Base-by-base conservation (phyloP, 2,888 invertebrate species). In the Volucella zonaria region DNA sequence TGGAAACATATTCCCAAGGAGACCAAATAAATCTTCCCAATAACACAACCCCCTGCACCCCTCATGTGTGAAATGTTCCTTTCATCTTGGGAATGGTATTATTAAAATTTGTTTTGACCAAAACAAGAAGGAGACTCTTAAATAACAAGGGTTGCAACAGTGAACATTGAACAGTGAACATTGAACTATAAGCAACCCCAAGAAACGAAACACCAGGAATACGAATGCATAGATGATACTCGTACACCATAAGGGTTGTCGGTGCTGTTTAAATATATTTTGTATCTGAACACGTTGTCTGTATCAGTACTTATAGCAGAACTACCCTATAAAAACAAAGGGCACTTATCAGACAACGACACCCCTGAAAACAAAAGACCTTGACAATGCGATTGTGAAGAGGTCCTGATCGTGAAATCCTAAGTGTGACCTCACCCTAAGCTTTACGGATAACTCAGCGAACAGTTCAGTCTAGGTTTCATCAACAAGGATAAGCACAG, bases 31-130 rank as follows among this genome's bases (percentile, higher is more conserved):
- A 85, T 80, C 85, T 67, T 73, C 18, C 11, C 54, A 58, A 70
- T 31, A 31, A 31, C 31, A 31, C 31, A 31, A 31, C 31, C 31
- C 31, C 6, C 31, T 31, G 31, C 6, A 31, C 62, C 67, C 76
- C 61, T 51, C 10, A 12, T 52, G 54, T 40, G 58, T 40, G 14
- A 49, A 45, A n/a, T 9, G 3, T 47, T 67, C n/a, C 18, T 43
- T 62, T 45, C 31, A 6, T 31, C 51, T 51, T 45, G 14, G 14
- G 70, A 71, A 58, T 31, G 58, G 49, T 67, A 38, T 52, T 80
- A 73, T 76, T 85, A 76, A 80, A 85, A 85, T 81, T 80, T 85
- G 85, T 85, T 85, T 85, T 85, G 85, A 85, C 80, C 76, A 80
- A 75, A 80, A 67, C 85, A 73, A 85, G 85, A 85, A 56, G 74